These are phyloP conservation scores for Lordiphosa collinella DNA, from an alignment of 1,140 invertebrate species.

Conservation along the genomic window DNA sequence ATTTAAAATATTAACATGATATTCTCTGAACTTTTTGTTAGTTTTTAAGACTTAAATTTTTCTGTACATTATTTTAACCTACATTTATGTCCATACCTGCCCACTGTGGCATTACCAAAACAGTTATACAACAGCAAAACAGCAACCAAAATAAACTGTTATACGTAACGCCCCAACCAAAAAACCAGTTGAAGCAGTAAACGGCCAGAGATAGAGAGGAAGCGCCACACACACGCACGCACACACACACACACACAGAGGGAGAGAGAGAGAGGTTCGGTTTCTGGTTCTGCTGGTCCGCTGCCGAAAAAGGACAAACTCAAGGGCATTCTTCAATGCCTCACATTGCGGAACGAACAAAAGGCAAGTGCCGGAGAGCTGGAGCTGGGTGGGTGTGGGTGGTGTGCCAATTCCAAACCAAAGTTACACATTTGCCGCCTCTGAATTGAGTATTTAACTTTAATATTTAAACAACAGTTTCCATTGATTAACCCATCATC, in stretches of 20 bases:
- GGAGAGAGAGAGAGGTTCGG: conserved; percentile 1
- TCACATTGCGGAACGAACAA: conserved; percentile 3
- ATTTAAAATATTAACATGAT: too few species aligned
- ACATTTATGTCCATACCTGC: too few species aligned
- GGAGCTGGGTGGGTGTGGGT: not conserved
- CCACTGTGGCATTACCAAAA: not conserved
- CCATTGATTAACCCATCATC: too few species aligned
- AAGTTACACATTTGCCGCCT: too few species aligned
- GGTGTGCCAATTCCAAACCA: too few species aligned
- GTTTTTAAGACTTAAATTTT: too few species aligned
- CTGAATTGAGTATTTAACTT: too few species aligned
- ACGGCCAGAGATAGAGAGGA: not conserved
- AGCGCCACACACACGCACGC: not conserved
- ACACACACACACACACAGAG: not conserved
- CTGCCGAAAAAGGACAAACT: conserved; percentile 12
- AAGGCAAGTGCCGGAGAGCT: not conserved
- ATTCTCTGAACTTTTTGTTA: too few species aligned
- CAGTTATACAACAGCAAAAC: not conserved
- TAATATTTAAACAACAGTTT: too few species aligned
- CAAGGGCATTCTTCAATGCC: conserved; percentile 10
- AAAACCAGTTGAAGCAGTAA: conserved; percentile 5
- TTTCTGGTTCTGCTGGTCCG: conserved; percentile 5
- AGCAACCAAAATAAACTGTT: not conserved
- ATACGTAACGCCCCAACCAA: not conserved
- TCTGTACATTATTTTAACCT: too few species aligned